A percentile compares a stretch with the other conserved stretches of the same genome.
phyloP scores from a whole-genome alignment of 1,140 invertebrate genomes.

The Pseudoatta argentina region DNA sequence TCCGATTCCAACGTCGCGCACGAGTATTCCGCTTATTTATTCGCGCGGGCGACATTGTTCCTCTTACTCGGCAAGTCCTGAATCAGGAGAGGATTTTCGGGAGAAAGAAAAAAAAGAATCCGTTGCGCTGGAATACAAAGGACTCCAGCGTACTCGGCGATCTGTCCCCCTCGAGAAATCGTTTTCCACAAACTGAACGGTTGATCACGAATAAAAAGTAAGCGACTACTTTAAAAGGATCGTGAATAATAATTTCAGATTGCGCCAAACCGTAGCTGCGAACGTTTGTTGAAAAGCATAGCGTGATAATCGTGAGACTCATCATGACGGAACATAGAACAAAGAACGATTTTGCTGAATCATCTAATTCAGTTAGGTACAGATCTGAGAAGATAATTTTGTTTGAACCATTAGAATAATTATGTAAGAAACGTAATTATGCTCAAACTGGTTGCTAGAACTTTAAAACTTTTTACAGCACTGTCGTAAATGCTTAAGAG shows the following conservation, averaged over 20 bases:
- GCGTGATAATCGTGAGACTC: neutral
- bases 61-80: neutral
- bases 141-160: neutral
- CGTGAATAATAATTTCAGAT: neutral
- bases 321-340: neutral
- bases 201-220: neutral
- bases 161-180: slow-evolving; percentile 13
- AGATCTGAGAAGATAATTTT: no score
- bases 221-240: neutral
- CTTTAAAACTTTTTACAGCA: no score
- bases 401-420: no score
- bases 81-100: neutral
- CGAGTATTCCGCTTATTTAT: slow-evolving; percentile 45
- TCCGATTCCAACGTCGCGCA: slow-evolving; percentile 36
- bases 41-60: slow-evolving; percentile 22
- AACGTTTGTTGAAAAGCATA: neutral
- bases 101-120: neutral
- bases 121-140: neutral
- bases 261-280: neutral
- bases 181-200: neutral
- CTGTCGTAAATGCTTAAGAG: no score
- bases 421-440: no score
- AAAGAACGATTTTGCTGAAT: no score
- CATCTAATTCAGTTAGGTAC: no score
- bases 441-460: no score